A percentile compares a stretch with the other conserved stretches of the same genome.
Conservation (phyloP, 2,113 vertebrate species). For the Numenius arquata region DNA sequence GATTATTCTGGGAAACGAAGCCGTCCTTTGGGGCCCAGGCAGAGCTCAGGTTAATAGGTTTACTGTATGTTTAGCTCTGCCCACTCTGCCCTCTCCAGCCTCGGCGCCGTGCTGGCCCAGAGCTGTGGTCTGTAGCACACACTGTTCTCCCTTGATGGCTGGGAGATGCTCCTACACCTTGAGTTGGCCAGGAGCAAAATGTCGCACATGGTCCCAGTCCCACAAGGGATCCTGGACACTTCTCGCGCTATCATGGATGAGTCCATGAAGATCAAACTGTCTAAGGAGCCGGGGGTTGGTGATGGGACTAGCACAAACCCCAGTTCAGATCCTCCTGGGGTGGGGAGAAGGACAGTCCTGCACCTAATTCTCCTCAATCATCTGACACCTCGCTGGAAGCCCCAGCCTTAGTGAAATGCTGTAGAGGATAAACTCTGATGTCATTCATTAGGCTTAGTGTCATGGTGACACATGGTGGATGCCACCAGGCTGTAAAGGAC, state of each 20-base stretch:
- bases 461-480: not conserved
- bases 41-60: not conserved
- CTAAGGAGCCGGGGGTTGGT: not conserved
- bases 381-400: not conserved
- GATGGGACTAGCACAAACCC: not conserved
- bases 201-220: not conserved
- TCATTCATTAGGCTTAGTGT: not conserved
- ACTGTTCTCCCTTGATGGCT: not conserved
- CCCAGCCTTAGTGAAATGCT: not conserved
- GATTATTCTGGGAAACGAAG: not conserved
- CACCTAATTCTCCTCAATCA: not conserved
- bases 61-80: not conserved
- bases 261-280: not conserved
- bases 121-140: not conserved
- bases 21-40: too few species aligned
- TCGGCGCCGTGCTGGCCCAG: not conserved
- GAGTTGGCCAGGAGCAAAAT: not conserved
- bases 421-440: not conserved
- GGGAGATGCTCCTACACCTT: not conserved
- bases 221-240: not conserved
- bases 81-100: not conserved
- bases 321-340: not conserved
- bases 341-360: not conserved
- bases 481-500: not conserved
- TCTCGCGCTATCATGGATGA: not conserved